Base-by-base conservation (phyloP, 2,797 vertebrate genomes). In the Knipowitschia caucasica region DNA sequence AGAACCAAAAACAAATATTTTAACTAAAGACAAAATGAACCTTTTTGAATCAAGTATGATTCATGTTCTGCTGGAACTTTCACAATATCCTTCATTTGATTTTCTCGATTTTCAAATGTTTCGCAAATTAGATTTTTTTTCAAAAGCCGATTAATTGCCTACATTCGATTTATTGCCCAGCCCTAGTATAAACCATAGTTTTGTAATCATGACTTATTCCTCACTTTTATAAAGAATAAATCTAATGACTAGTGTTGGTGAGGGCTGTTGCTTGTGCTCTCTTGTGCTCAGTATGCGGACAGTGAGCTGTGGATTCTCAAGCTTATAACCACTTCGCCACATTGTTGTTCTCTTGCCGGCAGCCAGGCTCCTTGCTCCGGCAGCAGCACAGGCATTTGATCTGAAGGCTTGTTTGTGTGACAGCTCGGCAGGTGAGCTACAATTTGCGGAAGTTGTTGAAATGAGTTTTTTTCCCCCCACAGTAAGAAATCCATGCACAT, bases 371-470 rank as follows among this genome's bases (percentile, higher is more conserved):
- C 3, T 40, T 50, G 57, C 25, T 56, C 21, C 54, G 47, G 5
- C 46, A 43, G 40, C 1, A 29, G 27, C 42, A 27, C 42, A 44
- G 14, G 43, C 42, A 24, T 71, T 60, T 63, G 54, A 21, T 50
- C 64, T 25, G 29, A 27, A 43, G n/a, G 26, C 25, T 44, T 67
- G 47, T 64, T 53, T 59, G 53, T 56, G 14, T 52, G 62, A 69
- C 69, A 40, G 47, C 62, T 59, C 57, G 52, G 56, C 45, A 71
- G 68, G 58, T 62, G 53, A 71, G 63, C 57, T 6, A 4, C 45
- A 17, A 62, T 59, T 47, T 27, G 21, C 29, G 29, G 44, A 25
- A 54, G 47, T 45, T 30, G 39, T 59, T 53, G 56, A 11, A 12
- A 31, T 31, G 21, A n/a, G n/a, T 33, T 31, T 34, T 20, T 49